Conservation (phyloP, 2,113 vertebrate genomes). For the Acanthochromis polyacanthus region DNA sequence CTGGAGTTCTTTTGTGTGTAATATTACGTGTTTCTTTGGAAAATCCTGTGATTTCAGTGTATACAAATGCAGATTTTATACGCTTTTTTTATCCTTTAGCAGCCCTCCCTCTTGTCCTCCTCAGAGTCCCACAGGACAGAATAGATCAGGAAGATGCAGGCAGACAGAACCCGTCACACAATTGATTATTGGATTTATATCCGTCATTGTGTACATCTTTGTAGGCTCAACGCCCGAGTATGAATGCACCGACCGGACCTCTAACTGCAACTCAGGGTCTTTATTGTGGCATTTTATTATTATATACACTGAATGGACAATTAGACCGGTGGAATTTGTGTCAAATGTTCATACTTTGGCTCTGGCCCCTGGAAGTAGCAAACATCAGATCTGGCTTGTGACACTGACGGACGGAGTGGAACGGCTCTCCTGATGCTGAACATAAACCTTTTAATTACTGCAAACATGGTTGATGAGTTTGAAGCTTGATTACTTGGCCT, state of each 20-base stretch:
- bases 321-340: neutral
- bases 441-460: slow-evolving; percentile 81
- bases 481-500: slow-evolving; percentile 79
- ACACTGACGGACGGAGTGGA: slow-evolving; percentile 46
- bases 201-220: slow-evolving; percentile 51
- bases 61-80: neutral
- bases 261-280: neutral
- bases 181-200: slow-evolving; percentile 71
- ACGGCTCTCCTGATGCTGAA: slow-evolving; percentile 60
- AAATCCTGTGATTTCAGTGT: neutral
- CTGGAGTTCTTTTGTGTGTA: neutral
- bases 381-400: slow-evolving; percentile 48
- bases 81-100: neutral
- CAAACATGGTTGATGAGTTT: slow-evolving; percentile 76
- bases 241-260: slow-evolving; percentile 20
- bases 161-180: slow-evolving; percentile 48
- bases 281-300: slow-evolving; percentile 21
- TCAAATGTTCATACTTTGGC: slow-evolving; percentile 34
- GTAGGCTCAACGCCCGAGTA: slow-evolving; percentile 9
- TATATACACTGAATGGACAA: slow-evolving; percentile 25
- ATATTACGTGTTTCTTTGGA: neutral
- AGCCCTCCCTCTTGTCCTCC: neutral
- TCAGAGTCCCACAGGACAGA: slow-evolving; percentile 45
- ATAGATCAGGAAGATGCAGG: slow-evolving; percentile 60
- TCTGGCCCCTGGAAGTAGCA: slow-evolving; percentile 13